Conservation (phyloP, 1,140 invertebrate species). For the Bombus cullumanus region DNA sequence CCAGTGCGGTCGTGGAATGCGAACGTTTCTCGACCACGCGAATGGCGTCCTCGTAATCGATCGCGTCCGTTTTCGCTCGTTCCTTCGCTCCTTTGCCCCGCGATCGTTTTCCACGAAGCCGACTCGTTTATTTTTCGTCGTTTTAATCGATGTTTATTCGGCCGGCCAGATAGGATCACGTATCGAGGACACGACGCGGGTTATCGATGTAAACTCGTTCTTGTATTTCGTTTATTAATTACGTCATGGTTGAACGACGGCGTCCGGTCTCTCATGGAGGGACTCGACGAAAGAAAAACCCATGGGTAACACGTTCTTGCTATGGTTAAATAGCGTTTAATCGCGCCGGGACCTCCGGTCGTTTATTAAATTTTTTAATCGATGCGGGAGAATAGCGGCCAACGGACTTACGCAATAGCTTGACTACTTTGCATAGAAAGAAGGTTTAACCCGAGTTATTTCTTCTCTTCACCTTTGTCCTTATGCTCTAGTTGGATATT, state of each 20-base stretch:
- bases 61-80: too few relatives aligned
- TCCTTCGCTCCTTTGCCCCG: too few relatives aligned
- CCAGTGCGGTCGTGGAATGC: too few relatives aligned
- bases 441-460: slow-evolving; percentile 10
- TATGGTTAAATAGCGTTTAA: slow-evolving; percentile 50
- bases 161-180: background rate
- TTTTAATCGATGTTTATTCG: background rate
- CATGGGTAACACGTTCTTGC: background rate
- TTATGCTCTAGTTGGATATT: background rate
- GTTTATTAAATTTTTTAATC: slow-evolving; percentile 65
- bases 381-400: slow-evolving; percentile 26
- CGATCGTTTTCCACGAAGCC: background rate
- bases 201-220: background rate
- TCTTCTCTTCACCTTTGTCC: background rate
- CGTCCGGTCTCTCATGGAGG: background rate
- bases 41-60: too few relatives aligned
- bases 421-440: slow-evolving; percentile 29
- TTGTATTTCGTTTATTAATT: slow-evolving; percentile 6
- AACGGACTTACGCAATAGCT: slow-evolving; percentile 12
- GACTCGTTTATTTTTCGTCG: background rate
- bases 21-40: too few relatives aligned
- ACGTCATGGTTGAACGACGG: slow-evolving; percentile 16
- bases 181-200: background rate
- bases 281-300: background rate
- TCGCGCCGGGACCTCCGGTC: slow-evolving; percentile 7